Base-by-base conservation (phyloP, 1,140 invertebrate species). In the Trissolcus basalis region DNA sequence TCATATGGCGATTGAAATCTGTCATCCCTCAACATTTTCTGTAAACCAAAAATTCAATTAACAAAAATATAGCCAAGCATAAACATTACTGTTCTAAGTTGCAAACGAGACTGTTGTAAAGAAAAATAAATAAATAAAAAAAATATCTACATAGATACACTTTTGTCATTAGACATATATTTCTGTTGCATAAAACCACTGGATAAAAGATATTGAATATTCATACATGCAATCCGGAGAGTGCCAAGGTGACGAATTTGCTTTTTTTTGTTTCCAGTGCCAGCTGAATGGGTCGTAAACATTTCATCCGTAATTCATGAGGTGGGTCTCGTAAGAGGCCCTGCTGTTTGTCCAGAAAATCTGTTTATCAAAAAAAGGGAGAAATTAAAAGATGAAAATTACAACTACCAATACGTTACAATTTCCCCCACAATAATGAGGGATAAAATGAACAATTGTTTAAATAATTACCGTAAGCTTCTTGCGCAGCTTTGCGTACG, bases 11-110 rank as follows among this genome's bases (percentile, higher is more conserved):
- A 93, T 80, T 96, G 96, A 82, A 97, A 97, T 65, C 95, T 90
- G 82, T 96, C 94, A 88, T 98, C 96, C 72, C 95, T 91, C 19
- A 98, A 89, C 78, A 97, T 93, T 91, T 94, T 94, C 96, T 97
- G 84, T 27, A 6, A 27, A 27, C n/a, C 1, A 27, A 27, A 27
- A 1, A 27, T 27, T 27, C 19, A 27, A 27, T 27, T 6, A 27
- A 27, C 6, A 27, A 27, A 6, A 80, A 70, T 55, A 44, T 43
- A 44, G 7, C 2, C 9, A 39, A 45, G 13, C 5, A n/a, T n/a
- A 15, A 12, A 12, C 13, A 12, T 45, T 45, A 8, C 19, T n/a
- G n/a, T n/a, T n/a, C n/a, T n/a, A 27, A 27, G 2, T 27, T 27
- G 13, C 13, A 14, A n/a, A n/a, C n/a, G n/a, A n/a, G n/a, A n/a